A percentile compares a stretch with the other conserved stretches of the same genome.
These are phyloP conservation scores for Dryadula phaetusa DNA, from an alignment of 2,888 invertebrate genomes.

Conservation along the genomic window DNA sequence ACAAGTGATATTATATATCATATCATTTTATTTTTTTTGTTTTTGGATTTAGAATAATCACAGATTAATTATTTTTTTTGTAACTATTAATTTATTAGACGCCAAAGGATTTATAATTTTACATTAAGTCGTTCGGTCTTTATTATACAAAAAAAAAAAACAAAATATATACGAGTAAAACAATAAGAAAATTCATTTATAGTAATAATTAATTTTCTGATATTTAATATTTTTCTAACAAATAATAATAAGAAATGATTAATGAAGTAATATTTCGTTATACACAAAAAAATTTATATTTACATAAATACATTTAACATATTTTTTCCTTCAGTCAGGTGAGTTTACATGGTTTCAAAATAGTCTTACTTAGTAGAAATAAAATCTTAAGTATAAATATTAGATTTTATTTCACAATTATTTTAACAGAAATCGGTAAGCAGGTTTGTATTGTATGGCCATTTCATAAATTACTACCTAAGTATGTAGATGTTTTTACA, in stretches of 20 bases:
- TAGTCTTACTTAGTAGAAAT: too few relatives aligned
- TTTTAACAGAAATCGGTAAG: background rate
- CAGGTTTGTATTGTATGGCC: slow-evolving; percentile 21
- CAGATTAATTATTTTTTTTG: background rate
- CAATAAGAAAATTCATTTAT: too few relatives aligned
- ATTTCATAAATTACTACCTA: background rate
- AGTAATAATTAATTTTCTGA: too few relatives aligned
- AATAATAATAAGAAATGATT: too few relatives aligned
- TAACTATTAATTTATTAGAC: background rate
- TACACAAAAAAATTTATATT: background rate
- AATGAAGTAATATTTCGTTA: too few relatives aligned
- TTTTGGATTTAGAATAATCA: background rate
- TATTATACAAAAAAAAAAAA: too few relatives aligned
- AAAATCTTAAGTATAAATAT: too few relatives aligned
- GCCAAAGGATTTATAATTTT: slow-evolving; percentile 4
- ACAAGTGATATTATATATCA: background rate
- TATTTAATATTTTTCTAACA: too few relatives aligned
- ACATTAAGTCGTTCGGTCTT: too few relatives aligned
- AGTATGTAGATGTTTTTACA: background rate
- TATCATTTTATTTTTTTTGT: background rate
- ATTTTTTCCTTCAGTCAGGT: too few relatives aligned
- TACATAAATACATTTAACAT: background rate
- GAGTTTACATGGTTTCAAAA: too few relatives aligned
- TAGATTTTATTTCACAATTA: background rate
- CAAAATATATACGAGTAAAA: too few relatives aligned